A percentile compares a stretch with the other conserved stretches of the same genome.
phyloP scores from a whole-genome alignment of 2,797 vertebrate genomes.

The Gila robusta region DNA sequence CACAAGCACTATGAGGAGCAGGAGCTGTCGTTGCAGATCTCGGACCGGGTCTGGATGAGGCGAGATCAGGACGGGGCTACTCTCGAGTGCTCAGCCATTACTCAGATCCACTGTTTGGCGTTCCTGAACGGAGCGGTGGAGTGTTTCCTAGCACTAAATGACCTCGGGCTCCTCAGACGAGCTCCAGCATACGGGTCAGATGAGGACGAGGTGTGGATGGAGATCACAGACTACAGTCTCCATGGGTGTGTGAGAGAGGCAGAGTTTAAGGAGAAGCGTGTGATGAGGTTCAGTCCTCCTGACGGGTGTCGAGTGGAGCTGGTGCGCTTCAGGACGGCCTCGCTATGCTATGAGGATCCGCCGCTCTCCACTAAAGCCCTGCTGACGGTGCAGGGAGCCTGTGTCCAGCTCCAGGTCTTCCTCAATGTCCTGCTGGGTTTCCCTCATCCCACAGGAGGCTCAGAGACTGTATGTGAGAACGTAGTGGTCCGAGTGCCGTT shows the following conservation, averaged over 20 bases:
- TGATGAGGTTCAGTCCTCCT: constrained; percentile 87
- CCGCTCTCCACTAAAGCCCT: constrained; percentile 91
- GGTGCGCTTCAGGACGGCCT: constrained; percentile 87
- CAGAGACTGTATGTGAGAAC: constrained; percentile 84
- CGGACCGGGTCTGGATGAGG: constrained; percentile 91
- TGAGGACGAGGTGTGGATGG: constrained; percentile 83
- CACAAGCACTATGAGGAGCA: constrained; percentile 91
- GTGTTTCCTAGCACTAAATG: constrained; percentile 94
- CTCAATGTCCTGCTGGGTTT: constrained; percentile 84
- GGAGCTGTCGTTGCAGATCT: constrained; percentile 90
- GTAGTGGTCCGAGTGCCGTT: constrained; percentile 90
- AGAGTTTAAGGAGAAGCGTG: constrained; percentile 84
- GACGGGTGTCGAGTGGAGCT: constrained; percentile 93
- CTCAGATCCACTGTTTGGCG: constrained; percentile 88
- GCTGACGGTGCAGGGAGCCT: constrained; percentile 93
- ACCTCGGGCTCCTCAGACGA: constrained; percentile 83
- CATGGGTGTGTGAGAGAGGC: constrained; percentile 86
- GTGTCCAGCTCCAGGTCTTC: constrained; percentile 93
- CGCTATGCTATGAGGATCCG: constrained; percentile 77
- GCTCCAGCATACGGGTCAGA: constrained; percentile 85
- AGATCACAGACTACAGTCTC: constrained; percentile 85
- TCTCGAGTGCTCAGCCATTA: constrained; percentile 82
- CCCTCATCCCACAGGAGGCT: constrained; percentile 59
- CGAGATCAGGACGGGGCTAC: constrained; percentile 85
- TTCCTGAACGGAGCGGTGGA: constrained; percentile 86